Conservation (phyloP, 1,140 invertebrate species). For the Sycobia sp. region DNA sequence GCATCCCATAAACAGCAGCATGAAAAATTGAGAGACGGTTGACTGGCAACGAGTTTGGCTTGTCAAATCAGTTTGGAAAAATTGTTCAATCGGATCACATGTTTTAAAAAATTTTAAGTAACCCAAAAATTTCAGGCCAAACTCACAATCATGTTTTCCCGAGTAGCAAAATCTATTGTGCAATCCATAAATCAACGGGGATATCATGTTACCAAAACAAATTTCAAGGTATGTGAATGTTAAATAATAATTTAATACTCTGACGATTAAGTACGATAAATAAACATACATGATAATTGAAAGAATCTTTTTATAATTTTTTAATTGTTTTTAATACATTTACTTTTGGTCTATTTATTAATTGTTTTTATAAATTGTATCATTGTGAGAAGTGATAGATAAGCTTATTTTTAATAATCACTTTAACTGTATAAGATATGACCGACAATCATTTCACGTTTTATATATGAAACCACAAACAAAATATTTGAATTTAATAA, state of each 20-base stretch:
- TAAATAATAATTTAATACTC: no score
- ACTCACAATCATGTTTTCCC: conserved; percentile 46
- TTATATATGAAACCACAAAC: no score
- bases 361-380: conserved; percentile 9
- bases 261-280: no score
- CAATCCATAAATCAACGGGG: conserved; percentile 38
- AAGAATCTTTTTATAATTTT: background rate
- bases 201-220: conserved; percentile 35
- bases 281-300: no score
- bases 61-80: conserved; percentile 41
- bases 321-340: background rate
- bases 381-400: no score
- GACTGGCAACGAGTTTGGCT: conserved; percentile 22
- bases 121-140: conserved; percentile 14
- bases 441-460: no score
- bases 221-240: conserved; percentile 43
- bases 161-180: conserved; percentile 46
- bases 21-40: conserved; percentile 2
- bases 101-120: conserved; percentile 46
- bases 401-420: no score
- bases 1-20: no score
- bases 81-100: conserved; percentile 34
- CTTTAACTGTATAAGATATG: no score
- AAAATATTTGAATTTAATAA: no score
- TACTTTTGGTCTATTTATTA: background rate